Percentiles rank a stretch among this genome's conserved stretches.
These are phyloP conservation scores for Sebastes schlegelii DNA, from an alignment of 2,113 vertebrate genomes.

Conservation along the genomic window DNA sequence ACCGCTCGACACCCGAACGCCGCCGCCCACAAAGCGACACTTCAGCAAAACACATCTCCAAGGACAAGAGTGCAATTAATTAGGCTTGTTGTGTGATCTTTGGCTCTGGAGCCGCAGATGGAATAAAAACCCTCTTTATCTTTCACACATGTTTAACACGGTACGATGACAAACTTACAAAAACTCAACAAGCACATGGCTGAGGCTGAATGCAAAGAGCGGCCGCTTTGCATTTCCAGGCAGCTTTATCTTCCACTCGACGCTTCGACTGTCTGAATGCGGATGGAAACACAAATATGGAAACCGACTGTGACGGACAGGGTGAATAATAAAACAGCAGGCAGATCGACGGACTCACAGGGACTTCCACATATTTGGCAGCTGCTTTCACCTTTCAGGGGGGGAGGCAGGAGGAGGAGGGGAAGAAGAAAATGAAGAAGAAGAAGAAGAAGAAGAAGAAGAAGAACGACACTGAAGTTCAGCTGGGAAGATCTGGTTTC, in stretches of 20 bases:
- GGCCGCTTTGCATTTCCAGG: slow-evolving; percentile 46
- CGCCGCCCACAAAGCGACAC: slow-evolving; percentile 60
- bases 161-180: slow-evolving; percentile 25
- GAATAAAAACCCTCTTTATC: slow-evolving; percentile 46
- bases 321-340: slow-evolving; percentile 47
- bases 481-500: slow-evolving; percentile 60
- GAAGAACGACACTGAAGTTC: slow-evolving; percentile 70
- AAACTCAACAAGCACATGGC: slow-evolving; percentile 13
- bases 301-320: slow-evolving; percentile 20
- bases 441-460: slow-evolving; percentile 67
- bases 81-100: slow-evolving; percentile 64
- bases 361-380: slow-evolving; percentile 97
- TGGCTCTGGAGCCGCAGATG: slow-evolving; percentile 45
- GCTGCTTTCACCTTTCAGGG: slow-evolving; percentile 93
- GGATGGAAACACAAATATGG: slow-evolving; percentile 33
- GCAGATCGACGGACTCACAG: slow-evolving; percentile 86
- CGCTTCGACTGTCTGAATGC: background rate
- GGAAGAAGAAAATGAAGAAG: slow-evolving; percentile 45
- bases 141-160: slow-evolving; percentile 46
- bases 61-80: slow-evolving; percentile 65
- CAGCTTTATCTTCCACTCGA: slow-evolving; percentile 2
- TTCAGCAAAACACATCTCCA: slow-evolving; percentile 49
- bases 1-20: slow-evolving; percentile 35
- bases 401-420: slow-evolving; percentile 51
- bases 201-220: slow-evolving; percentile 16